Evolutionary conservation across 2,888 invertebrate genomes (phyloP), one percentile per base, ranked within the genome.

Genomic region (Sinodicranocentrus sp.): DNA sequence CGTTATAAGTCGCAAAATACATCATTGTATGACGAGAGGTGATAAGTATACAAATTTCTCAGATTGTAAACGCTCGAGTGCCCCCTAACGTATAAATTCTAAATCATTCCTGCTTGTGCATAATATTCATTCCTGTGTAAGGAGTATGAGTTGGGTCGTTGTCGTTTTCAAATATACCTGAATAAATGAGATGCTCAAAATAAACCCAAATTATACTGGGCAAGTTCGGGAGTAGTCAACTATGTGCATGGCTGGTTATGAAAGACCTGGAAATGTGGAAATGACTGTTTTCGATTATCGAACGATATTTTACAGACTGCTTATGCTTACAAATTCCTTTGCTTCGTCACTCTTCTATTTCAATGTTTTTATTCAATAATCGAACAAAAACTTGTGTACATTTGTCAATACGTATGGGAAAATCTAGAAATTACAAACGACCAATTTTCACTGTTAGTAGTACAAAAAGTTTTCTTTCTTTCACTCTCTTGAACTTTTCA

Each of bases 101-200:
- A 48, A n/a, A n/a, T 48, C 48, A 48, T 48, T 48, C 48, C 48
- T 48, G 48, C 48, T 48, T 48, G 2, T 48, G 48, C 15, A 15
- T 48, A 2, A n/a, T n/a, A n/a, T 48, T 59, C 59, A 72, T 72
- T 72, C 33, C 13, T 33, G 21, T 19, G 54, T 8, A 48, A 48
- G 15, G 48, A 2, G 48, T n/a, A 10, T n/a, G 65, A 39, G 63
- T 67, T 21, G 33, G 10, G 10, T 28, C 23, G 1, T 26, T 52
- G 28, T 65, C 54, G 17, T 52, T 48, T 54, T 63, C 17, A 63
- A 28, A 19, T 39, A 59, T 77, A 77, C 77, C 68, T 77, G 77
- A 77, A 48, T 33, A 76, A 19, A 78, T 75, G 75, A 63, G 75
- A 70, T 78, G 78, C 78, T 78, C 78, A 78, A 78, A n/a, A 54